Evolutionary conservation across 2,113 vertebrate species (phyloP).

Genomic region (Peromyscus californicus): DNA sequence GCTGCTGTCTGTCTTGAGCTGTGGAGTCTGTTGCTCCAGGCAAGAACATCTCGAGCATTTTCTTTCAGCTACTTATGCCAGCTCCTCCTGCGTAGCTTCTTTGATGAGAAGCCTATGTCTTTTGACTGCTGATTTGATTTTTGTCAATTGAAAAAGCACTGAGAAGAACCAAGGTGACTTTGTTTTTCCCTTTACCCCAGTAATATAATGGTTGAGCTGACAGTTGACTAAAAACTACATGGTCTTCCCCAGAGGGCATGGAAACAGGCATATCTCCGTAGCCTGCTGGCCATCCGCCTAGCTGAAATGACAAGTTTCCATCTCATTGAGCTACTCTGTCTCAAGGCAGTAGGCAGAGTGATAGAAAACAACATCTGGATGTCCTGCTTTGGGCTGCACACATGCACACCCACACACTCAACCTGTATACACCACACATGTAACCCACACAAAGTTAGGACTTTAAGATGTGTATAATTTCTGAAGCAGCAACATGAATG

Average conservation of each 20-base stretch:
- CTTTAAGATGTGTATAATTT: background rate
- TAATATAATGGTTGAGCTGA: background rate
- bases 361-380: no score
- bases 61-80: background rate
- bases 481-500: background rate
- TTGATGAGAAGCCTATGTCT: background rate
- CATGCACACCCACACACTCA: background rate
- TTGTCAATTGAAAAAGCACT: background rate
- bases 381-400: background rate
- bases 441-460: background rate
- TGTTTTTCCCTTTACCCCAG: background rate
- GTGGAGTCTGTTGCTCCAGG: background rate
- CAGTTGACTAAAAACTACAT: background rate
- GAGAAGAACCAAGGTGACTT: background rate
- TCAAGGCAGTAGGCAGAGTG: background rate
- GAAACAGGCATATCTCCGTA: background rate
- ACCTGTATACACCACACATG: background rate
- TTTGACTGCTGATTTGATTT: conserved; percentile 39
- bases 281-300: background rate
- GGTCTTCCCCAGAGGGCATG: background rate
- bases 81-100: background rate
- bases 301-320: background rate
- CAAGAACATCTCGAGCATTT: background rate
- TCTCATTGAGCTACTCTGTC: no score
- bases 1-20: background rate